A percentile compares a stretch with the other conserved stretches of the same genome.
Conservation (phyloP, 2,113 vertebrate species). For the Alligator sinensis region DNA sequence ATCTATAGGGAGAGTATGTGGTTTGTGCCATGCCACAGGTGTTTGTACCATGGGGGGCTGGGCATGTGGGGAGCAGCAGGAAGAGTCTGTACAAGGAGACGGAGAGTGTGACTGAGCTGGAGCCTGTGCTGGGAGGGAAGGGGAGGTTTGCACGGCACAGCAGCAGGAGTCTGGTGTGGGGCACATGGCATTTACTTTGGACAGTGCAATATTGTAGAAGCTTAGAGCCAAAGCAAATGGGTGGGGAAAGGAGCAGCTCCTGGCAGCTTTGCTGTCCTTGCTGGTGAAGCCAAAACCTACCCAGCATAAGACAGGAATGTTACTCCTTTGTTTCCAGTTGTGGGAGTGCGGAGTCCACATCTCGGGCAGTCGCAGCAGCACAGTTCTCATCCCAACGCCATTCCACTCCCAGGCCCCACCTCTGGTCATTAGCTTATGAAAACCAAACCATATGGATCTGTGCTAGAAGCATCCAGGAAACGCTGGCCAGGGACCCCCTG, state of each 20-base stretch:
- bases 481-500: neutral
- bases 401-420: neutral
- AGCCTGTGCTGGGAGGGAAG: neutral
- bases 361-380: neutral
- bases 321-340: constrained; percentile 55
- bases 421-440: neutral
- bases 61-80: neutral
- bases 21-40: fast-evolving
- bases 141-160: neutral
- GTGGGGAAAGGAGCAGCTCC: constrained; percentile 38
- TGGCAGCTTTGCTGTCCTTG: constrained; percentile 1
- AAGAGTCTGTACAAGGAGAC: fast-evolving
- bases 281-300: constrained; percentile 14
- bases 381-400: fast-evolving
- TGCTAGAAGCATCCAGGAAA: neutral
- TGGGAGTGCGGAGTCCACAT: neutral
- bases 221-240: constrained; percentile 42
- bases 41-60: neutral
- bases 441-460: neutral
- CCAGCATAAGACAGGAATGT: constrained; percentile 58
- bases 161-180: fast-evolving
- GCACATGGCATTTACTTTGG: constrained; percentile 34
- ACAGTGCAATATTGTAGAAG: fast-evolving
- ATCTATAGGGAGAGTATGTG: neutral
- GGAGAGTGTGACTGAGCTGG: neutral